Base-by-base conservation (phyloP, 2,113 vertebrate species). In the Mesitornis unicolor region DNA sequence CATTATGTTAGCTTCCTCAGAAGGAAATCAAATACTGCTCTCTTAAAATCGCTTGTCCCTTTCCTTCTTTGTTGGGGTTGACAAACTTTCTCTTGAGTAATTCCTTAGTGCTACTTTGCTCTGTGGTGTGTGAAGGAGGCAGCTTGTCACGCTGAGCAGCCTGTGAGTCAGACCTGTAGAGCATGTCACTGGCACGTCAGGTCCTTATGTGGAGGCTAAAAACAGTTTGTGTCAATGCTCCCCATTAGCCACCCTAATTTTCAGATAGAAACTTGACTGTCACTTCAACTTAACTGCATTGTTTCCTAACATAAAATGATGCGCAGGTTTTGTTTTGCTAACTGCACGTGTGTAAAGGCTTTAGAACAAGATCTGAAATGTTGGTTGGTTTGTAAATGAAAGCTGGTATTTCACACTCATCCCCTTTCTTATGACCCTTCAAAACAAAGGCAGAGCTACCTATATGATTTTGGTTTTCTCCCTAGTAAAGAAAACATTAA, bases 171-270 rank as follows among this genome's bases (percentile, higher is more conserved):
- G 85, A 94, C 87, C 89, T 73, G 53, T 24, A 78, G 93, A 74
- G 60, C 94, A 96, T 94, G 95, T 96, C 97, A 94, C 77, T 93
- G 79, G 75, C 96, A 95, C 87, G 35, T 96, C 90, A 74, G 89
- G 84, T 92, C 93, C 84, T 95, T 89, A 74, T 5, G 33, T 33
- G 6, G 76, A 80, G 85, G 83, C 89, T 97, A 80, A 96, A 93
- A 96, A 17, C 89, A 92, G 59, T 81, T 79, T 75, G 75, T 96
- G 90, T 87, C 93, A 90, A 4, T 88, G 86, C 42, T 93, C 89
- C 96, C 91, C 63, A 91, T 97, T 96, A 97, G 85, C 77, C 3
- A 12, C 79, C 70, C 86, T 93, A 82, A 95, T 96, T 97, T 96
- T 96, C 91, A 74, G 82, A 84, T 54, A 43, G 74, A 90, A 96